phyloP scores from a whole-genome alignment of 2,113 vertebrate genomes.

The Microtus oregoni region DNA sequence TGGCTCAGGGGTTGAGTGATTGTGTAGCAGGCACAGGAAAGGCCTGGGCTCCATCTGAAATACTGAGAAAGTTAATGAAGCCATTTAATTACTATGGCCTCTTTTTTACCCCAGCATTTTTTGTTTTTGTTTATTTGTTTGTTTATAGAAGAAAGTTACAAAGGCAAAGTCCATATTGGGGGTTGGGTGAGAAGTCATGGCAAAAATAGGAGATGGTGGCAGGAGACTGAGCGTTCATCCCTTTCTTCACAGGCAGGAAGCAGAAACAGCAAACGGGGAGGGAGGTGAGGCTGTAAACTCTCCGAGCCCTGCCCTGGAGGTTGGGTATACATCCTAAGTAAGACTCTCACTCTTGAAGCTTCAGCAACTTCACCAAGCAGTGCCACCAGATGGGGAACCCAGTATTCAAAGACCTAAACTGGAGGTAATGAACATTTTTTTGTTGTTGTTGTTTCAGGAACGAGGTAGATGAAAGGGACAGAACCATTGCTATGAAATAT shows the following conservation, averaged over 20 bases:
- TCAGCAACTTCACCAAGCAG: not conserved
- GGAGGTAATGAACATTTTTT: not conserved
- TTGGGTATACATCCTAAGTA: not conserved
- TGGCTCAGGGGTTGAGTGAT: not conserved
- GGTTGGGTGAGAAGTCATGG: not conserved
- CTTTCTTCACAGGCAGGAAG: not conserved
- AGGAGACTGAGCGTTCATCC: not conserved
- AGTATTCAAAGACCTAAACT: not conserved
- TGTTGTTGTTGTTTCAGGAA: constrained; percentile 43
- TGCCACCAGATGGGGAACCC: not conserved
- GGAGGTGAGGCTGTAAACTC: not conserved
- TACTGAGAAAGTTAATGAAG: not conserved
- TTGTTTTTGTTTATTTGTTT: not conserved
- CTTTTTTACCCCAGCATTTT: not conserved
- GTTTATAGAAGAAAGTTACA: not conserved
- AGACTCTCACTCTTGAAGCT: not conserved
- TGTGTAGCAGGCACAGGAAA: not conserved
- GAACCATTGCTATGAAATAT: constrained; percentile 26
- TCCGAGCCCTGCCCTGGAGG: not conserved
- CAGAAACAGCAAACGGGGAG: not conserved
- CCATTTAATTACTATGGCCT: not conserved
- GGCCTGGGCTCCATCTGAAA: not conserved
- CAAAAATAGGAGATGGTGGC: not conserved
- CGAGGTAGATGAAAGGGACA: constrained; percentile 14
- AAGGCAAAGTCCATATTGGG: not conserved